Evolutionary conservation across 2,888 invertebrate species (phyloP).

Genomic region (Spilarctia lutea): DNA sequence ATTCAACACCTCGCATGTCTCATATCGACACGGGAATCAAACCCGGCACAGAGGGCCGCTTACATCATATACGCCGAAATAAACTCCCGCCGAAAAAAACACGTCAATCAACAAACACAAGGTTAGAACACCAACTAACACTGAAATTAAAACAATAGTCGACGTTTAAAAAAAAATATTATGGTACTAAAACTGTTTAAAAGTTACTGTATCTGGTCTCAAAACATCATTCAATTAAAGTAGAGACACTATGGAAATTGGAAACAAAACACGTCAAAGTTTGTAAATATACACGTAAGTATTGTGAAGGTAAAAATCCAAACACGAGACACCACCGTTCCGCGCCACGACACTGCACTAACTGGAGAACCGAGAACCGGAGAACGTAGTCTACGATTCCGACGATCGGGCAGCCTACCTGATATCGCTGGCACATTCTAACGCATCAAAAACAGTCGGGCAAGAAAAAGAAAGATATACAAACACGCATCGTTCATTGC

Average conservation of each 20-base stretch:
- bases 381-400: slow-evolving; percentile 25
- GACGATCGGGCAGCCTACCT: slow-evolving; percentile 56
- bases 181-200: slow-evolving; percentile 27
- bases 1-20: slow-evolving; percentile 61
- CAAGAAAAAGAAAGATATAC: slow-evolving; percentile 61
- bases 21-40: slow-evolving; percentile 72
- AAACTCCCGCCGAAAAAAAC: slow-evolving; percentile 72
- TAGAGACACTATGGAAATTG: slow-evolving; percentile 68
- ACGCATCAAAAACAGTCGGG: slow-evolving; percentile 41
- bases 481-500: slow-evolving; percentile 57
- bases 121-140: slow-evolving; percentile 75
- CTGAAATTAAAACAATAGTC: slow-evolving; percentile 61
- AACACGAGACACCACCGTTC: slow-evolving; percentile 56
- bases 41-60: slow-evolving; percentile 70
- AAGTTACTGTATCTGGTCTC: slow-evolving; percentile 34
- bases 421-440: slow-evolving; percentile 65
- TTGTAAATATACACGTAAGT: slow-evolving; percentile 78
- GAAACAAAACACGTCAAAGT: slow-evolving; percentile 78
- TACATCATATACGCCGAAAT: slow-evolving; percentile 84
- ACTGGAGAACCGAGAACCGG: slow-evolving; percentile 46
- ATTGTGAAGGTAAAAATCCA: slow-evolving; percentile 50
- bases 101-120: slow-evolving; percentile 82
- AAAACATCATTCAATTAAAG: slow-evolving; percentile 46
- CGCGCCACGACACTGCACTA: slow-evolving; percentile 67
- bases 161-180: slow-evolving; percentile 29